Evolutionary conservation across 1,140 invertebrate species (phyloP).

Genomic region (Polypedilum pembai): DNA sequence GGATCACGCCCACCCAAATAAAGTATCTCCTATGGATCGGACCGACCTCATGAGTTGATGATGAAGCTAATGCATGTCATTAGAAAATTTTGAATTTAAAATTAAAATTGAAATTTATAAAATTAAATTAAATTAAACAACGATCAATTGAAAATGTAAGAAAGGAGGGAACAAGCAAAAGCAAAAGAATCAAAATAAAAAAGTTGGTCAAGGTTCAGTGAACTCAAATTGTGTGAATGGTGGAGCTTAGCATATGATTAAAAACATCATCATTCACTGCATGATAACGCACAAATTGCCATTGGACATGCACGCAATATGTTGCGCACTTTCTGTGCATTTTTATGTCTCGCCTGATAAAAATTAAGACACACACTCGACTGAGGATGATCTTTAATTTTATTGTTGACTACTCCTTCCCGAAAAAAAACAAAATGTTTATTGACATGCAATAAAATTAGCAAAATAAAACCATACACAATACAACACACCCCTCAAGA

Average conservation of each 20-base stretch:
- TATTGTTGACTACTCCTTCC: too few species aligned
- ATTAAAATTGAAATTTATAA: not conserved
- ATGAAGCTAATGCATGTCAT: too few species aligned
- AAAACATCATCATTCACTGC: not conserved
- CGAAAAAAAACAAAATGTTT: too few species aligned
- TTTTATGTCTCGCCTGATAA: too few species aligned
- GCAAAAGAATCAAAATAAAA: not conserved
- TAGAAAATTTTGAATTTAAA: not conserved
- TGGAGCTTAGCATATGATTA: conserved; percentile 8
- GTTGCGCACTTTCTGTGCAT: not conserved
- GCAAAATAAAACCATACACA: too few species aligned
- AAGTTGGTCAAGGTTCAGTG: conserved; percentile 23
- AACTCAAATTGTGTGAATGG: not conserved
- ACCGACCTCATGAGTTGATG: too few species aligned
- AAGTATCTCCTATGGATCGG: not conserved
- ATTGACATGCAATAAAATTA: too few species aligned
- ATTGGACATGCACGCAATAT: not conserved
- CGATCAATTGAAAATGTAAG: not conserved
- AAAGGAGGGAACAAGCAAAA: conserved; percentile 21
- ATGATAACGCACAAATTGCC: not conserved
- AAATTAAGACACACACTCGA: too few species aligned
- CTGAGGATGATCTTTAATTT: too few species aligned
- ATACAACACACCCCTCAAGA: too few species aligned
- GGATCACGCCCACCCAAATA: conserved; percentile 25
- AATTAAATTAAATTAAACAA: not conserved